phyloP scores from a whole-genome alignment of 2,113 vertebrate genomes.

The Ctenomys sociabilis region DNA sequence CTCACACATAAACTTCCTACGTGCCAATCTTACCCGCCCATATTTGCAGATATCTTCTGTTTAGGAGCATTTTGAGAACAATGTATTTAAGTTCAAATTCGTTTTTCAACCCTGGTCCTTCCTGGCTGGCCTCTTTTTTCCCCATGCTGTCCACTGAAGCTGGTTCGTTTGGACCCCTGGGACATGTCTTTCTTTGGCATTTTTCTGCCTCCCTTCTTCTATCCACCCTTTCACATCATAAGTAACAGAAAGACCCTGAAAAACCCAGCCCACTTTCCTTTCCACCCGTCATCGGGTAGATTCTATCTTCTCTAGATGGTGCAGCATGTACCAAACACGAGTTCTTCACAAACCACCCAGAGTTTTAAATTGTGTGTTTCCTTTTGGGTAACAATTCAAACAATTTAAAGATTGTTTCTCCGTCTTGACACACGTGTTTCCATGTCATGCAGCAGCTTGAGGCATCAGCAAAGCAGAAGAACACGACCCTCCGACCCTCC shows the following conservation, averaged over 20 bases:
- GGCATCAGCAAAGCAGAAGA: background rate
- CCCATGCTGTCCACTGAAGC: background rate
- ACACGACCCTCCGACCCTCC: background rate
- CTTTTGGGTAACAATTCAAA: background rate
- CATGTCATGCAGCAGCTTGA: background rate
- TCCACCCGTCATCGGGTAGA: no score
- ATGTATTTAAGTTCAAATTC: background rate
- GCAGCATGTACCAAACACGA: background rate
- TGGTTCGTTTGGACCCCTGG: background rate
- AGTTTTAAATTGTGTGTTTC: background rate
- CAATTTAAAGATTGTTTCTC: background rate
- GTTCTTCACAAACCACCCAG: background rate
- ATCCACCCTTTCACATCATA: background rate
- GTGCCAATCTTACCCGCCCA: background rate
- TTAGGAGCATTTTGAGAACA: background rate
- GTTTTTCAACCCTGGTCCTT: background rate
- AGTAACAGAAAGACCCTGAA: background rate
- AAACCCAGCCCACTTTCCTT: background rate
- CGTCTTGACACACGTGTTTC: background rate
- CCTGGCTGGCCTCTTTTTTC: background rate
- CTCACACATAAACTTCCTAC: background rate
- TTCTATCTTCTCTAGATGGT: background rate
- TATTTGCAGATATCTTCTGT: background rate
- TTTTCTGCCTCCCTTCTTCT: no score
- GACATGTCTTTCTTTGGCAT: background rate